phyloP scores from a whole-genome alignment of 2,888 invertebrate genomes.

The Andrena praecox region DNA sequence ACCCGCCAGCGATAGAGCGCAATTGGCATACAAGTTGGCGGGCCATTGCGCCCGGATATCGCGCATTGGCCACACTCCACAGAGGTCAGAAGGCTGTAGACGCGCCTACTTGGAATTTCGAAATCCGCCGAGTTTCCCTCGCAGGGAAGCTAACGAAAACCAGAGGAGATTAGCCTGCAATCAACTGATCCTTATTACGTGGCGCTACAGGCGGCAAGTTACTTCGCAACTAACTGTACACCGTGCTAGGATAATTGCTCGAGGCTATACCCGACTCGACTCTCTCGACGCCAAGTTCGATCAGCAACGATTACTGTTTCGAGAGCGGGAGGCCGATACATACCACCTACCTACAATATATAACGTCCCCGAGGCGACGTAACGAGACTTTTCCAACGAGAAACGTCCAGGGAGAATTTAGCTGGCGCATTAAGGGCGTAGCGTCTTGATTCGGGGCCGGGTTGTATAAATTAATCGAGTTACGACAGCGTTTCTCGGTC shows the following conservation, averaged over 20 bases:
- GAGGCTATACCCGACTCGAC: slow-evolving; percentile 33
- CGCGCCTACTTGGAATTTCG: slow-evolving; percentile 39
- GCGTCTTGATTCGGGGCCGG: slow-evolving; percentile 9
- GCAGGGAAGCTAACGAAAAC: slow-evolving; percentile 51
- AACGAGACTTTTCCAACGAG: not conserved
- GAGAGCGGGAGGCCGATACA: too few relatives aligned
- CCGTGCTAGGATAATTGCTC: slow-evolving; percentile 39
- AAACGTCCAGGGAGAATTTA: not conserved
- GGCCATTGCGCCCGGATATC: slow-evolving; percentile 33
- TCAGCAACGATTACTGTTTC: slow-evolving; percentile 10
- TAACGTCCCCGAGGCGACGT: not conserved
- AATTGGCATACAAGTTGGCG: slow-evolving; percentile 49
- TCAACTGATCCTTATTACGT: slow-evolving; percentile 64
- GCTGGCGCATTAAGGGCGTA: not conserved
- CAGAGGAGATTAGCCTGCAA: slow-evolving; percentile 61
- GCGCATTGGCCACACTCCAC: slow-evolving; percentile 31
- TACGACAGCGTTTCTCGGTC: slow-evolving; percentile 17
- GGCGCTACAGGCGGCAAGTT: slow-evolving; percentile 50
- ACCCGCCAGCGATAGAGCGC: slow-evolving; percentile 44
- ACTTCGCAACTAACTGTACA: slow-evolving; percentile 46
- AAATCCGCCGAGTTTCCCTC: slow-evolving; percentile 14
- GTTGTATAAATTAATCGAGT: slow-evolving; percentile 42
- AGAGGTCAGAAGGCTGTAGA: not conserved
- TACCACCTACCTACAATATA: too few relatives aligned
- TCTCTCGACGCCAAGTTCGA: slow-evolving; percentile 8